These are phyloP conservation scores for Drosophila teissieri DNA, from an alignment of 1,140 invertebrate species.

Conservation along the genomic window DNA sequence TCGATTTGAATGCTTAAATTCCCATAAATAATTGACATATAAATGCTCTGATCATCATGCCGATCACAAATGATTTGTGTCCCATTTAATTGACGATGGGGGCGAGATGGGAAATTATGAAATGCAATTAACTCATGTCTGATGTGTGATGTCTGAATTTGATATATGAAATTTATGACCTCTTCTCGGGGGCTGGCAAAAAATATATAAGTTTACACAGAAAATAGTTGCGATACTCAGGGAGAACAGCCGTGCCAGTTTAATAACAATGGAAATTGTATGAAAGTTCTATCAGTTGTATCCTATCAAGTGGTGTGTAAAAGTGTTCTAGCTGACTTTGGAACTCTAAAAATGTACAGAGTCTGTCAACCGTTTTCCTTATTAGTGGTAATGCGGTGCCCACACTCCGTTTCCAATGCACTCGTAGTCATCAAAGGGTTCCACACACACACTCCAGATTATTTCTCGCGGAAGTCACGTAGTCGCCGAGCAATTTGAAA, in stretches of 20 bases:
- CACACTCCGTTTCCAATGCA: slow-evolving; percentile 20
- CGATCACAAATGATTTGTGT: slow-evolving; percentile 52
- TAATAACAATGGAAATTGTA: no score
- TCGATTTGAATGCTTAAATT: slow-evolving; percentile 77
- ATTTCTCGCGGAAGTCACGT: slow-evolving; percentile 81
- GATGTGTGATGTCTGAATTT: slow-evolving; percentile 36
- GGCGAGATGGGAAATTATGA: slow-evolving; percentile 52
- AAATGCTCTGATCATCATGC: slow-evolving; percentile 18
- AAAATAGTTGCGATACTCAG: slow-evolving; percentile 9
- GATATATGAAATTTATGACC: slow-evolving; percentile 40
- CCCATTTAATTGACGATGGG: slow-evolving; percentile 42
- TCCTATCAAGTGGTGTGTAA: not conserved
- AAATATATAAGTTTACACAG: not conserved
- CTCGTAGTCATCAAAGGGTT: slow-evolving; percentile 43
- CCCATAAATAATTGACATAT: slow-evolving; percentile 66
- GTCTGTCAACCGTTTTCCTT: slow-evolving; percentile 34
- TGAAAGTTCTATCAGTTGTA: not conserved
- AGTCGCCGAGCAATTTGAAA: slow-evolving; percentile 77
- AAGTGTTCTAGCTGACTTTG: not conserved
- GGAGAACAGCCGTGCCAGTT: not conserved
- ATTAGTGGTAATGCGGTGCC: slow-evolving; percentile 26
- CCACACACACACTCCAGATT: slow-evolving; percentile 51
- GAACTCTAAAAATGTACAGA: slow-evolving; percentile 18
- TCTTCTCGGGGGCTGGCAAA: no score
- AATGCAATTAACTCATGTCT: slow-evolving; percentile 47